Base-by-base conservation (phyloP, 1,140 invertebrate genomes). In the Reticulitermes speratus region DNA sequence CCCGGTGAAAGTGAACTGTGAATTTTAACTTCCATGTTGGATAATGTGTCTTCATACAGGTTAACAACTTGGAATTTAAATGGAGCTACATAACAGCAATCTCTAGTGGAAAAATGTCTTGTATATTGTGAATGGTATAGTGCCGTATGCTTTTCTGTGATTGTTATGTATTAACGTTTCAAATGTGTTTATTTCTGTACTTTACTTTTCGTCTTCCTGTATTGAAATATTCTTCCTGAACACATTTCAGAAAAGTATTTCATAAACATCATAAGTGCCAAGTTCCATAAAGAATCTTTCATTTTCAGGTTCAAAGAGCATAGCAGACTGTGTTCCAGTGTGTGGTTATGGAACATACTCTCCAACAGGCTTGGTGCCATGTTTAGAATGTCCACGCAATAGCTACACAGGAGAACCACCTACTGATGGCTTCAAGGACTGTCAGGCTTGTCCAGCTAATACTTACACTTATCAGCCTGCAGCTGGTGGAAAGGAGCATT, bases 321-420 rank as follows among this genome's bases (percentile, higher is more conserved):
- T 96, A 44, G 92, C 94, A 48, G 96, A 97, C 88, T 98, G 97
- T 90, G 93, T 97, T 86, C 97, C 98, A 14, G 97, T 99, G 52
- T 99, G 98, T 90, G 98, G 98, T 16, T 98, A 96, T 90, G 98
- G 98, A 87, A 99, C 98, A 45, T 99, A 98, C 90, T 98, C 97
- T 5, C 97, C 97, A 45, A 98, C 97, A 82, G 98, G 98, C 82
- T 91, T 99, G 83, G 97, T 99, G 48, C 98, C 98, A 25, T 99
- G 98, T 89, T 92, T 99, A 83, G 97, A 99, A 90, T 99, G 98
- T 92, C 97, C 98, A 2, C 93, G 96, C 87, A 98, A 99, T 89
- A 98, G 97, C 85, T 99, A 96, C 90, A 97, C 96, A 21, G 94
- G 95, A 14, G 95, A 97, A 89, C 97, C 98, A 52, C 97, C 97